phyloP scores from a whole-genome alignment of 2,888 invertebrate genomes.

The Cyclophora punctaria region DNA sequence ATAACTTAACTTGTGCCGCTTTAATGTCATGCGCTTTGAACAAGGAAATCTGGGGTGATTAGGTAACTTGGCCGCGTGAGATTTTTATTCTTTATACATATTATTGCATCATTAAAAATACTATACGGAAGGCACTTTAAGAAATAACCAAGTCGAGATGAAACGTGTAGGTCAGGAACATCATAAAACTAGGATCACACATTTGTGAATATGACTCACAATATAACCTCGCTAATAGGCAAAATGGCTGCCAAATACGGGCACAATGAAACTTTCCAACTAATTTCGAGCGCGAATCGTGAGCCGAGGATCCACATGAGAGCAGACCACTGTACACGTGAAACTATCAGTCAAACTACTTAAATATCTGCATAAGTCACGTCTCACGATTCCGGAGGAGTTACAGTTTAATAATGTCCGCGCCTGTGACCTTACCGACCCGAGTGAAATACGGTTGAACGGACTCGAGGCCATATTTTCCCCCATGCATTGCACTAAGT shows the following conservation, averaged over 20 bases:
- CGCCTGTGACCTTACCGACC: constrained; percentile 60
- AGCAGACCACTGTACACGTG: constrained; percentile 64
- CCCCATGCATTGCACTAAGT: constrained; percentile 68
- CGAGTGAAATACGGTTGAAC: constrained; percentile 70
- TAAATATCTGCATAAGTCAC: constrained; percentile 74
- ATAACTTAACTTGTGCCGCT: constrained; percentile 34
- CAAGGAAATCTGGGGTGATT: constrained; percentile 41
- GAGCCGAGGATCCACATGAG: constrained; percentile 65
- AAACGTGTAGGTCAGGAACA: too few relatives aligned
- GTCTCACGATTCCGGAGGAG: constrained; percentile 62
- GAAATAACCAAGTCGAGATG: too few relatives aligned
- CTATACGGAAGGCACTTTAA: too few relatives aligned
- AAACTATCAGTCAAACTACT: constrained; percentile 71
- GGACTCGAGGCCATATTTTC: constrained; percentile 70
- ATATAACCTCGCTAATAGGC: constrained; percentile 4
- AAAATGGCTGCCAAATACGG: constrained; percentile 31
- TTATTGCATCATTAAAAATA: too few relatives aligned
- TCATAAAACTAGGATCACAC: too few relatives aligned
- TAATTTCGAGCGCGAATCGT: constrained; percentile 58
- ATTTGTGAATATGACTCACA: constrained; percentile 4
- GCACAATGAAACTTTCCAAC: constrained; percentile 51
- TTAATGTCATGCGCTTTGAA: constrained; percentile 28
- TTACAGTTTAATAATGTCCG: constrained; percentile 75
- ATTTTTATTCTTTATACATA: constrained; percentile 4
- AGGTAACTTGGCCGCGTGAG: constrained; percentile 36